Base-by-base conservation (phyloP, 2,797 vertebrate genomes). In the Capromys pilorides region DNA sequence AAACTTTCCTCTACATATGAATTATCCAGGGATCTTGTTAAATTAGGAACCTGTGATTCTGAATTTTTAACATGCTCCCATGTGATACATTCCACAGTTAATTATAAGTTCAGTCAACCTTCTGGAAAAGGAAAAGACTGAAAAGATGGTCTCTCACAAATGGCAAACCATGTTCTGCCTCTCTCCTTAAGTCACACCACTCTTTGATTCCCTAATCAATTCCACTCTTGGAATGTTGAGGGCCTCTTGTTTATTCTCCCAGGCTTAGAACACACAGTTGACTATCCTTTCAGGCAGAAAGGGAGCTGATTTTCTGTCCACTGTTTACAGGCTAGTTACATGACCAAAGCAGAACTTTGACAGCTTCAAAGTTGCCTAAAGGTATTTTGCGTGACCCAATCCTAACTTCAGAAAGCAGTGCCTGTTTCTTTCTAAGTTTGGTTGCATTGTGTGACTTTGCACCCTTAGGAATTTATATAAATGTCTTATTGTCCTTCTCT, bases 21-120 rank as follows among this genome's bases (percentile, higher is more conserved):
- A 87, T 88, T 41, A 89, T 69, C 92, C 41, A 14, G 91, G 80
- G 71, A 87, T 90, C 69, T 95, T 90, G 73, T 89, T 95, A 87
- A 95, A 91, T 33, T 71, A n/a, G 59, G 83, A 91, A 77, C 92
- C 85, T 95, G 71, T 94, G 94, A 96, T 90, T 95, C 69, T 96
- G 93, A 90, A 91, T 96, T 95, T 94, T 96, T 85, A 94, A 93
- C 64, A 94, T 93, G 83, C 59, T 86, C 79, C 86, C 75, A 33
- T 69, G 87, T 82, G 69, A 94, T 86, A 61, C 5, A 33, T 85
- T 86, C 69, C 69, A 85, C 54, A 90, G 59, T 71, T 95, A 87
- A 90, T 95, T 93, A 92, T 96, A 96, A 85, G 82, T 95, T 41
- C 36, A 92, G 82, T 78, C 69, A 78, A 83, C n/a, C 69, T 95